Evolutionary conservation across 37 sponge, comb jelly and placozoan species (phyloP).

Genomic region (Oscarella lobularis): DNA sequence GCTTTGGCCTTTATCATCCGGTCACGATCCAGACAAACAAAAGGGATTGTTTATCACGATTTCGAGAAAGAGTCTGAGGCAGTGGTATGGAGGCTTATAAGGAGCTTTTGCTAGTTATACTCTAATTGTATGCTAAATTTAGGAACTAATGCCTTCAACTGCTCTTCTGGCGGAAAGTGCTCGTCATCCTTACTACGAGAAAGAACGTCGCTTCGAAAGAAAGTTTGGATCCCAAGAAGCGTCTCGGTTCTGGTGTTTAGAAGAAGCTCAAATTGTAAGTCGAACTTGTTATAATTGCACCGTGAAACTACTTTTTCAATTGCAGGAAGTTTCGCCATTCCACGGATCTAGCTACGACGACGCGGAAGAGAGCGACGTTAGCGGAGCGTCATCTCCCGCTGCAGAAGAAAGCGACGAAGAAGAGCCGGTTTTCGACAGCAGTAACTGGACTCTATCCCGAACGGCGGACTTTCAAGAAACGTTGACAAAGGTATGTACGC

Average conservation of each 20-base stretch:
- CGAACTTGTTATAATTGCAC: background rate
- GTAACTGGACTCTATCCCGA: background rate
- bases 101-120: background rate
- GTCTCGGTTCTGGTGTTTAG: conserved; percentile 39
- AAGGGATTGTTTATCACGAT: conserved; percentile 25
- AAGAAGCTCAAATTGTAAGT: conserved; percentile 47
- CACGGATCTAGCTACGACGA: background rate
- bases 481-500: background rate
- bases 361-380: background rate
- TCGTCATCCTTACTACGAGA: conserved; percentile 20
- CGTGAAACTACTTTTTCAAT: background rate
- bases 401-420: background rate
- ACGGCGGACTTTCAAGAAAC: background rate
- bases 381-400: background rate
- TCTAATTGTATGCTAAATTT: too few species aligned
- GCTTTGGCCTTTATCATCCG: background rate
- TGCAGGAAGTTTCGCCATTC: background rate
- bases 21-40: background rate
- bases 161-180: conserved; percentile 16
- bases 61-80: conserved; percentile 23
- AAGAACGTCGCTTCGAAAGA: conserved; percentile 35
- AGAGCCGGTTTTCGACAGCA: background rate
- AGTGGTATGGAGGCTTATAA: conserved; percentile 20
- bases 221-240: conserved; percentile 34
- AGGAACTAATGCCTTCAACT: conserved; percentile 30